A percentile compares a stretch with the other conserved stretches of the same genome.
These are phyloP conservation scores for Clarias fuscus DNA, from an alignment of 2,797 vertebrate genomes.

Conservation along the genomic window DNA sequence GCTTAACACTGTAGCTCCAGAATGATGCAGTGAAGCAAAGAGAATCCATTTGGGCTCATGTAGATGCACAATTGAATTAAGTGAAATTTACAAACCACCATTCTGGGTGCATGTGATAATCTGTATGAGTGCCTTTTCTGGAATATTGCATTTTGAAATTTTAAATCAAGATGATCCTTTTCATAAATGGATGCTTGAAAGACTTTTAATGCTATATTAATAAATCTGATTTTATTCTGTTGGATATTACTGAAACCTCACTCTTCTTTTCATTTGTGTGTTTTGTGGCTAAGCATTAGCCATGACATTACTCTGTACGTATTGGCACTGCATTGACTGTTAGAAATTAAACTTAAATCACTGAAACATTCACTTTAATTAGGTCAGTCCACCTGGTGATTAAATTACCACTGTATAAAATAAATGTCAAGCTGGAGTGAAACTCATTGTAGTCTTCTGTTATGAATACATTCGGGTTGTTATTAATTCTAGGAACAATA, in stretches of 20 bases:
- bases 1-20: not conserved
- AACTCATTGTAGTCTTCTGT: not conserved
- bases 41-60: not conserved
- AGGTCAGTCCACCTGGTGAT: too few relatives aligned
- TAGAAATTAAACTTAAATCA: not conserved
- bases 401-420: not conserved
- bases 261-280: not conserved
- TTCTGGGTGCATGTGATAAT: not conserved
- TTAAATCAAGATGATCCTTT: not conserved
- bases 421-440: not conserved
- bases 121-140: not conserved
- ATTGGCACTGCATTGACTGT: not conserved
- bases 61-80: not conserved
- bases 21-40: not conserved
- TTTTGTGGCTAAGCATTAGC: not conserved
- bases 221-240: not conserved
- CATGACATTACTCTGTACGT: not conserved
- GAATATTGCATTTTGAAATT: not conserved
- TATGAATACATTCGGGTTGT: not conserved
- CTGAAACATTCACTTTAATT: too few relatives aligned
- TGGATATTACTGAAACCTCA: not conserved
- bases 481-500: not conserved
- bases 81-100: not conserved
- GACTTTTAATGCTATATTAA: constrained; percentile 9
- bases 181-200: not conserved